These are phyloP conservation scores for Lethrus apterus DNA, from an alignment of 1,140 invertebrate genomes.

Conservation along the genomic window DNA sequence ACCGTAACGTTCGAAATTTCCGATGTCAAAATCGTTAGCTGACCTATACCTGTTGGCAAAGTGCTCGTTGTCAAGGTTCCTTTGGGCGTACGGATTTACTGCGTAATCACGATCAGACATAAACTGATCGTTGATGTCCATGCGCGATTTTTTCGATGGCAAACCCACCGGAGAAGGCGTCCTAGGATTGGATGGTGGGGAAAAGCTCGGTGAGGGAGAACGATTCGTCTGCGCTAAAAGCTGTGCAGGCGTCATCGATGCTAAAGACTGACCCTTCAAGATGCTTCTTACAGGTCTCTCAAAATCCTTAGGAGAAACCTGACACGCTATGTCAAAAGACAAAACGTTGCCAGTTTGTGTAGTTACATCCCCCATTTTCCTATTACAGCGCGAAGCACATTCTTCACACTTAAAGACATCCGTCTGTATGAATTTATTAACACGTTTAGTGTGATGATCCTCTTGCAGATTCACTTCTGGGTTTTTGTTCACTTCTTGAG, in stretches of 20 bases:
- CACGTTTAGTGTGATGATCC: too few relatives aligned
- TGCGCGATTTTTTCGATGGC: too few relatives aligned
- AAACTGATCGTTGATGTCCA: too few relatives aligned
- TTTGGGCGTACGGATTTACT: too few relatives aligned
- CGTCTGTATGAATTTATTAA: slow-evolving; percentile 15
- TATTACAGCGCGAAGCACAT: slow-evolving; percentile 4
- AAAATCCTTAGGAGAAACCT: slow-evolving; percentile 19
- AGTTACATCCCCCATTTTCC: background rate
- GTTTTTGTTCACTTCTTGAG: background rate
- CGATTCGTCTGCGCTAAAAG: slow-evolving; percentile 23
- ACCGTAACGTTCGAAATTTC: too few relatives aligned
- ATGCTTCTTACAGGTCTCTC: slow-evolving; percentile 9
- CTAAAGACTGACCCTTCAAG: slow-evolving; percentile 29
- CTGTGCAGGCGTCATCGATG: slow-evolving; percentile 33
- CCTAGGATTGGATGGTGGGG: too few relatives aligned
- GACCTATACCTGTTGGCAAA: too few relatives aligned
- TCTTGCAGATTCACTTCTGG: background rate
- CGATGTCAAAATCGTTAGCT: too few relatives aligned
- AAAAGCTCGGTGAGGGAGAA: too few relatives aligned
- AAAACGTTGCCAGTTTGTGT: background rate
- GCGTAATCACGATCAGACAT: too few relatives aligned
- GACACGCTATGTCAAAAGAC: background rate
- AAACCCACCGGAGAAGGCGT: too few relatives aligned
- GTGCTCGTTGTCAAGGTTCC: too few relatives aligned
- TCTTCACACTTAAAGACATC: slow-evolving; percentile 3